Base-by-base conservation (phyloP, 1,140 invertebrate species). In the Wiebesia pumilae region DNA sequence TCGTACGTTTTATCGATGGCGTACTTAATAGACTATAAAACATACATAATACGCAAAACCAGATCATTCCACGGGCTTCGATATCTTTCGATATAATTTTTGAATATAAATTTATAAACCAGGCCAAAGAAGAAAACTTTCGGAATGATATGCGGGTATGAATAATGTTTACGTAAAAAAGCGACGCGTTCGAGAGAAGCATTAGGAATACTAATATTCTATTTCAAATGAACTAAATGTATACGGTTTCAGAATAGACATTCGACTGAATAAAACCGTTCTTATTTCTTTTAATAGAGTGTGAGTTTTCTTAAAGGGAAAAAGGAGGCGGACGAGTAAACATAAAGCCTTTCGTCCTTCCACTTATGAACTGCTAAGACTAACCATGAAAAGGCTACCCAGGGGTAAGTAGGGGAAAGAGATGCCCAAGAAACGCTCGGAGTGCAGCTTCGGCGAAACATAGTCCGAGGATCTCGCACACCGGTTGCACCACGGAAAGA, bases 351-450 rank as follows among this genome's bases (percentile, higher is more conserved):
- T 21, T 27, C 51, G 30, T 80, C 33, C n/a, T 80, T 80, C 54
- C 12, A 65, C 33, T 65, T 21, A 16, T 27, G 43, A 62, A 16
- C 16, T 82, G 9, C 43, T n/a, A n/a, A n/a, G n/a, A n/a, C n/a
- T n/a, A n/a, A n/a, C n/a, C 81, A 71, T 82, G 65, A 82, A n/a
- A 82, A 35, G 35, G 67, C 71, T 81, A 81, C 79, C 79, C 43
- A 35, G 12, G 4, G n/a, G n/a, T n/a, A n/a, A n/a, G n/a, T n/a
- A 71, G n/a, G 27, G 27, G 43, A 75, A 51, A 40, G 43, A 51
- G 67, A 40, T 16, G 43, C 54, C 33, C 16, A 58, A 43, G 10
- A 83, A 30, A 62, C 69, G 35, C 69, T n/a, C 7, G 33, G 10
- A n/a, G n/a, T n/a, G 24, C 19, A 47, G 38, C 30, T 47, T 33